These are phyloP conservation scores for Malacosoma neustria DNA, from an alignment of 2,888 invertebrate species.

Conservation along the genomic window DNA sequence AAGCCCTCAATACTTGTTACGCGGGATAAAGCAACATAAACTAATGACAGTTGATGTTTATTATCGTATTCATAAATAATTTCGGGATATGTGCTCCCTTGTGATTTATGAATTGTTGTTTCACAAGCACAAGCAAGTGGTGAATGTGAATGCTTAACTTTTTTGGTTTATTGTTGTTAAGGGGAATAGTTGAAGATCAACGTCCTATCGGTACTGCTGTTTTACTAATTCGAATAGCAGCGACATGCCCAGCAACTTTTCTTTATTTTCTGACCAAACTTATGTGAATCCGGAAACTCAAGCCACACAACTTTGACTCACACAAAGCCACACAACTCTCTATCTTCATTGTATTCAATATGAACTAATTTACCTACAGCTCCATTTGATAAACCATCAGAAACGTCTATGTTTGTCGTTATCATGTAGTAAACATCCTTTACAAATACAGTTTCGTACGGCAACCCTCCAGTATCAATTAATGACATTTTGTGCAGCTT, in stretches of 20 bases:
- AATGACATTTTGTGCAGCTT: constrained; percentile 16
- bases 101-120: constrained; percentile 17
- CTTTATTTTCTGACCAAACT: constrained; percentile 7
- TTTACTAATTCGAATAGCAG: constrained; percentile 4
- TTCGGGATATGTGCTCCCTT: constrained; percentile 14
- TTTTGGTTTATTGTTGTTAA: constrained; percentile 5
- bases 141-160: too few relatives aligned
- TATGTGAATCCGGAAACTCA: constrained; percentile 10
- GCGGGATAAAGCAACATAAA: constrained; percentile 6
- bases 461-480: constrained; percentile 16
- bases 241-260: constrained; percentile 7
- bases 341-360: constrained; percentile 12
- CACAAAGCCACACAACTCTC: constrained; percentile 13
- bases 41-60: constrained; percentile 5
- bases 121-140: constrained; percentile 6
- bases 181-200: constrained; percentile 7
- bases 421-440: constrained; percentile 12
- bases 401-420: constrained; percentile 18
- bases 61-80: constrained; percentile 16
- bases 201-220: constrained; percentile 9
- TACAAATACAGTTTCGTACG: constrained; percentile 16
- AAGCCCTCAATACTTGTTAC: constrained; percentile 1
- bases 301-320: constrained; percentile 13
- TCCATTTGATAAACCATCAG: constrained; percentile 17
- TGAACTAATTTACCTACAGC: constrained; percentile 17